Evolutionary conservation across 2,888 invertebrate genomes (phyloP).

Genomic region (Drosophila neonasuta): DNA sequence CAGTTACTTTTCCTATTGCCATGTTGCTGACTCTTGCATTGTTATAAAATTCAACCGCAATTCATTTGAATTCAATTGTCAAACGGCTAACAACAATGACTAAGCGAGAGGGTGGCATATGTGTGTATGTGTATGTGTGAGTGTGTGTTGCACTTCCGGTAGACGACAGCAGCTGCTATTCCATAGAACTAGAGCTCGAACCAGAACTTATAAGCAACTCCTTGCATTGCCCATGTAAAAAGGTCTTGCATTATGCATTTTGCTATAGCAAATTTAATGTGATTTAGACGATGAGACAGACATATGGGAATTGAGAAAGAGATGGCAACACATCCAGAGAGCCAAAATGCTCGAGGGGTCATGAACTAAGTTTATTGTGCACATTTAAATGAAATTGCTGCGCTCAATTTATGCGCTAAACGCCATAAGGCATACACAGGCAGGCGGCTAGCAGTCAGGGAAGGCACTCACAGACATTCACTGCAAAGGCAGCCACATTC

Average conservation of each 20-base stretch:
- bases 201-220: slow-evolving; percentile 16
- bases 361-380: slow-evolving; percentile 77
- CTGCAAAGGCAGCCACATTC: not conserved
- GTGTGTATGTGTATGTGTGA: slow-evolving; percentile 13
- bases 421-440: slow-evolving; percentile 62
- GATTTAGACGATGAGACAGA: slow-evolving; percentile 58
- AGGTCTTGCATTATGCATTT: slow-evolving; percentile 67
- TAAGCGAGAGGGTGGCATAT: slow-evolving; percentile 17
- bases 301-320: slow-evolving; percentile 14
- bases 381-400: slow-evolving; percentile 78
- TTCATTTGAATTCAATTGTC: slow-evolving; percentile 76
- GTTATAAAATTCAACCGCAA: slow-evolving; percentile 67
- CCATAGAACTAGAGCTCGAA: slow-evolving; percentile 20
- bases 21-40: slow-evolving; percentile 54
- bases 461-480: slow-evolving; percentile 5
- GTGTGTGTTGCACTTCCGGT: slow-evolving; percentile 58
- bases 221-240: slow-evolving; percentile 16
- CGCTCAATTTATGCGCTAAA: slow-evolving; percentile 75
- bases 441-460: slow-evolving; percentile 13
- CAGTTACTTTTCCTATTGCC: slow-evolving; percentile 14
- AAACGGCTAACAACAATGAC: slow-evolving; percentile 45
- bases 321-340: slow-evolving; percentile 22
- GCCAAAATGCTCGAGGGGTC: slow-evolving; percentile 62
- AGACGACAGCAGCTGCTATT: slow-evolving; percentile 26
- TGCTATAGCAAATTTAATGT: slow-evolving; percentile 65